Evolutionary conservation across 53 echinoderm and acorn worm species (phyloP).

Genomic region (Holothuria scabra): DNA sequence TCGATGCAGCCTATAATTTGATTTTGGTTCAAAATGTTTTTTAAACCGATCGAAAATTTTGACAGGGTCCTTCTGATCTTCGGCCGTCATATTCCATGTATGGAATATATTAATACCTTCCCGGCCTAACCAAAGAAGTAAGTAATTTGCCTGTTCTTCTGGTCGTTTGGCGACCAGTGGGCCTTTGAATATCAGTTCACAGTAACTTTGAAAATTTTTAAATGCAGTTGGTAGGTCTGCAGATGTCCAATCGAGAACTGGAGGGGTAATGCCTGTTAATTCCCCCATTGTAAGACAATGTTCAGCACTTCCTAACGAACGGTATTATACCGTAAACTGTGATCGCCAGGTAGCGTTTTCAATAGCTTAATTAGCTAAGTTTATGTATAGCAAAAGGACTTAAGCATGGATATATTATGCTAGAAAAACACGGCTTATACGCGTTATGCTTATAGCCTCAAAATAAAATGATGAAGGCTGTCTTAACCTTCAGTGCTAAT

Average conservation of each 20-base stretch:
- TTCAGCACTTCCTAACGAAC: too few species aligned
- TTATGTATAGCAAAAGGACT: too few species aligned
- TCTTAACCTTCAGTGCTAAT: too few species aligned
- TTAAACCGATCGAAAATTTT: constrained; percentile 41
- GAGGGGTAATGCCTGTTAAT: constrained; percentile 60
- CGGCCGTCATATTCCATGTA: constrained; percentile 54
- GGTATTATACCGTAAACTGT: too few species aligned
- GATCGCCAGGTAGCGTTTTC: too few species aligned
- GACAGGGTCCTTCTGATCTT: constrained; percentile 49
- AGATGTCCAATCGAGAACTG: constrained; percentile 54
- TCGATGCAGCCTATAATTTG: constrained; percentile 59
- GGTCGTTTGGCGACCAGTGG: constrained; percentile 50
- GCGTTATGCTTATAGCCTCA: too few species aligned
- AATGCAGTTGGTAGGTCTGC: constrained; percentile 57
- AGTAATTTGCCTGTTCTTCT: constrained; percentile 21
- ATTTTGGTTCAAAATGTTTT: constrained; percentile 67
- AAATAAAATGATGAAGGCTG: too few species aligned
- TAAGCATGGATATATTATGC: too few species aligned
- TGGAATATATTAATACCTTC: constrained; percentile 68
- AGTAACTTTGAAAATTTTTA: constrained; percentile 60
- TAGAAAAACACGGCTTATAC: too few species aligned
- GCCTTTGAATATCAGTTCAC: constrained; percentile 61
- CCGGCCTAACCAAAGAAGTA: constrained; percentile 63
- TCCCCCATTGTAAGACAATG: constrained; percentile 46
- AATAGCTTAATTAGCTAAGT: too few species aligned